Percentiles rank a stretch among this genome's conserved stretches.
Conservation (phyloP, 1,140 invertebrate genomes). For the Rhizoglyphus robini region DNA sequence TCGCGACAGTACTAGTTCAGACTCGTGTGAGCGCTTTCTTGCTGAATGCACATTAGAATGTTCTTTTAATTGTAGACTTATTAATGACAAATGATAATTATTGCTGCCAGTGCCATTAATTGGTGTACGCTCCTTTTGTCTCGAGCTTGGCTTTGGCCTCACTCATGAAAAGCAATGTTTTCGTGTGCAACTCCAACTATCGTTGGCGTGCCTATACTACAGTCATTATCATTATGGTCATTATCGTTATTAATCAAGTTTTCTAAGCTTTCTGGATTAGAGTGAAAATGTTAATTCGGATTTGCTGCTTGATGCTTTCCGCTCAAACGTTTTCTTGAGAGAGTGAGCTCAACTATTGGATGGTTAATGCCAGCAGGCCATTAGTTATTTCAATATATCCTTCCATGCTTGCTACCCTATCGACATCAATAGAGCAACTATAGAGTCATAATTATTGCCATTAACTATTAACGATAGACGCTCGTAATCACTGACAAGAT, state of each 20-base stretch:
- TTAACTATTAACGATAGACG: background rate
- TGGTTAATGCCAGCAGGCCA: background rate
- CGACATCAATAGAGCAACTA: background rate
- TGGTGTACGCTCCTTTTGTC: no score
- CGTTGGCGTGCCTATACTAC: background rate
- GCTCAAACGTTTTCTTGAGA: background rate
- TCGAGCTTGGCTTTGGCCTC: no score
- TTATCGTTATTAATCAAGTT: slow-evolving; percentile 15
- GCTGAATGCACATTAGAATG: no score
- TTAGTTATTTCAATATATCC: slow-evolving; percentile 2
- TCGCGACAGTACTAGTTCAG: no score
- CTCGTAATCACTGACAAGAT: slow-evolving; percentile 2
- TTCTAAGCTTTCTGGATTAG: slow-evolving; percentile 1
- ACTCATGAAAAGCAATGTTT: no score
- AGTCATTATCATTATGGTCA: slow-evolving; percentile 9
- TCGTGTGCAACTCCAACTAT: no score
- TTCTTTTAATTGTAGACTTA: no score
- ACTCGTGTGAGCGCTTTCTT: no score
- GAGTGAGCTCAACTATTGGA: background rate
- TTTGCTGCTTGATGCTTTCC: slow-evolving; percentile 4
- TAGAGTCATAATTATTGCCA: background rate
- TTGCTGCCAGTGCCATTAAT: no score
- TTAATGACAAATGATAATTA: no score
- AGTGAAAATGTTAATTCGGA: slow-evolving; percentile 14
- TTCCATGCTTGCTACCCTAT: background rate